These are phyloP conservation scores for Coregonus suidteri DNA, from an alignment of 2,797 vertebrate species.

Conservation along the genomic window DNA sequence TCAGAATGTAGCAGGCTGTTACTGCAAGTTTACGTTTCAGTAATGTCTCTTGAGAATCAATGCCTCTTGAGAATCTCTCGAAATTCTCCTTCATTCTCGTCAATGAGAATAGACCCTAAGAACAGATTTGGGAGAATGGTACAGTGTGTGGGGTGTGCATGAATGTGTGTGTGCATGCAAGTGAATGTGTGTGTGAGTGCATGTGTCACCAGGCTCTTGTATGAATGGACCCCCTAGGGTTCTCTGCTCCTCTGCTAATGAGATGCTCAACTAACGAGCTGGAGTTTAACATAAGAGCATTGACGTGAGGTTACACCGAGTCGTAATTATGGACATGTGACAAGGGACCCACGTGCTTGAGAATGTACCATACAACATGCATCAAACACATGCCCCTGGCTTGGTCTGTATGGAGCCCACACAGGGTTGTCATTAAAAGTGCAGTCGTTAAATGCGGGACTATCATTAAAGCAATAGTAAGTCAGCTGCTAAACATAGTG, in stretches of 20 bases:
- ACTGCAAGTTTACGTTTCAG: no score
- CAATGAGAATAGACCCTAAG: not conserved
- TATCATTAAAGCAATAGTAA: constrained; percentile 10
- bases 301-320: no score
- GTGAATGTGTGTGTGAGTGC: not conserved
- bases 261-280: not conserved
- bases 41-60: no score
- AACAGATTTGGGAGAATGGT: not conserved
- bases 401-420: not conserved
- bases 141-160: not conserved
- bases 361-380: not conserved
- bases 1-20: no score
- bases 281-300: not conserved
- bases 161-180: not conserved
- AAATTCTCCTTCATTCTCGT: no score
- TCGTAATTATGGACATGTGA: not conserved
- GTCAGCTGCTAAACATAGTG: constrained; percentile 14
- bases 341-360: no score
- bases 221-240: not conserved
- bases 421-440: constrained; percentile 19
- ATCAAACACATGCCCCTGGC: not conserved
- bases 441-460: not conserved
- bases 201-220: not conserved
- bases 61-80: no score
- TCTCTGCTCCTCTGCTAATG: not conserved